Evolutionary conservation across 2,797 vertebrate genomes (phyloP).

Genomic region (Anolis apletophallus): DNA sequence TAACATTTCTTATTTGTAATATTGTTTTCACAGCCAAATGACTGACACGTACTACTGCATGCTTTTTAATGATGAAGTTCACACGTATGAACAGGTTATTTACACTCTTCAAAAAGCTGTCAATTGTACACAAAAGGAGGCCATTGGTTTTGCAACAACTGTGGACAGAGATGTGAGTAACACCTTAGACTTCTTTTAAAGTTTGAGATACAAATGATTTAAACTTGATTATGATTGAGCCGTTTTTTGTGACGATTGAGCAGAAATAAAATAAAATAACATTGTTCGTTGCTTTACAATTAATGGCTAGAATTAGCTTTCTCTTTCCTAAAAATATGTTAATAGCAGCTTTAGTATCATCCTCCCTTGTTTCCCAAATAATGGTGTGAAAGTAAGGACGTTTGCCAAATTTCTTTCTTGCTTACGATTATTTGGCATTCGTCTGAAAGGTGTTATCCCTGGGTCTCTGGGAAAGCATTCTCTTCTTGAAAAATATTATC

Average conservation of each 20-base stretch:
- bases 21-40: conserved; percentile 81
- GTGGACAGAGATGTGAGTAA: conserved; percentile 95
- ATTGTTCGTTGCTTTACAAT: not conserved
- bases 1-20: conserved; percentile 25
- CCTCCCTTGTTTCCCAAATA: not conserved
- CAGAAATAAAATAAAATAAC: conserved; percentile 26
- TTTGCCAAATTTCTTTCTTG: conserved; percentile 10
- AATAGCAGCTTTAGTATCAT: not conserved
- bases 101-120: conserved; percentile 98
- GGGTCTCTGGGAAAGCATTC: not conserved
- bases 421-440: not conserved
- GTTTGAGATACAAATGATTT: conserved; percentile 27
- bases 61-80: conserved; percentile 98
- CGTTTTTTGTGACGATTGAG: not conserved
- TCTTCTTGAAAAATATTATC: not conserved
- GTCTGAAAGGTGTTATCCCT: not conserved
- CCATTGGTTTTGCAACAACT: conserved; percentile 94
- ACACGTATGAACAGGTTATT: conserved; percentile 99
- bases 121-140: conserved; percentile 95
- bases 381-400: not conserved
- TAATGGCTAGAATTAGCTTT: not conserved
- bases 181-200: conserved; percentile 33
- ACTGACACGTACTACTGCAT: conserved; percentile 94
- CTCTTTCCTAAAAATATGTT: not conserved
- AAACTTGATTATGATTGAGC: not conserved